Evolutionary conservation across 2,113 vertebrate species (phyloP).

Genomic region (Struthidea cinerea): DNA sequence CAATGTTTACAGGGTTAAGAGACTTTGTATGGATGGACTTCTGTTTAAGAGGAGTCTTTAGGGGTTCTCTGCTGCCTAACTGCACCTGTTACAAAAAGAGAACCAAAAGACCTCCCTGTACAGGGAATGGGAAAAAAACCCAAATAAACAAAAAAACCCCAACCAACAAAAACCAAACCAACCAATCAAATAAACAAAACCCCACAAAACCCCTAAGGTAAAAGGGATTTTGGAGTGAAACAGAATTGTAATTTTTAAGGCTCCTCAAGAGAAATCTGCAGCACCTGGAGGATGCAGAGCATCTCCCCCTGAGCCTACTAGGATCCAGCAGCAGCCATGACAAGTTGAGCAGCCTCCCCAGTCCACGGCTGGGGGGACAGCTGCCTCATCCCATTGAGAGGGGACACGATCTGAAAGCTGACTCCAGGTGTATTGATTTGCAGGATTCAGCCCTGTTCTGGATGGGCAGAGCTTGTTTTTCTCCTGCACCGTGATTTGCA

Average conservation of each 20-base stretch:
- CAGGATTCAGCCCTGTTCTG: background rate
- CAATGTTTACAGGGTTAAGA: background rate
- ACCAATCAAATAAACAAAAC: background rate
- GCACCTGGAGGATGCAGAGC: background rate
- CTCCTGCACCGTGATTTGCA: background rate
- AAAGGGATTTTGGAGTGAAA: background rate
- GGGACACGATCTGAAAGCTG: too few species aligned
- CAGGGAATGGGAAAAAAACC: background rate
- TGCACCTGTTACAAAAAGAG: background rate
- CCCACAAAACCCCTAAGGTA: background rate
- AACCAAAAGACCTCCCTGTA: background rate
- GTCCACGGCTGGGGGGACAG: background rate
- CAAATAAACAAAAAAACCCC: background rate
- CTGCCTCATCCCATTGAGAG: background rate
- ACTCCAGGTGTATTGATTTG: background rate
- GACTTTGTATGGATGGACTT: background rate
- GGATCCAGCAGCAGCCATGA: background rate
- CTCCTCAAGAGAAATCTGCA: background rate
- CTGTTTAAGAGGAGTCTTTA: background rate
- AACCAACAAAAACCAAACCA: background rate
- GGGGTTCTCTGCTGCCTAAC: background rate
- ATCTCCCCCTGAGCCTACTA: rapidly evolving
- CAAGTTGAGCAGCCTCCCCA: background rate
- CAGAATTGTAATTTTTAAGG: background rate
- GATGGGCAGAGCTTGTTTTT: background rate